Conservation (phyloP, 2,113 vertebrate species). For the Triplophysa dalaica region DNA sequence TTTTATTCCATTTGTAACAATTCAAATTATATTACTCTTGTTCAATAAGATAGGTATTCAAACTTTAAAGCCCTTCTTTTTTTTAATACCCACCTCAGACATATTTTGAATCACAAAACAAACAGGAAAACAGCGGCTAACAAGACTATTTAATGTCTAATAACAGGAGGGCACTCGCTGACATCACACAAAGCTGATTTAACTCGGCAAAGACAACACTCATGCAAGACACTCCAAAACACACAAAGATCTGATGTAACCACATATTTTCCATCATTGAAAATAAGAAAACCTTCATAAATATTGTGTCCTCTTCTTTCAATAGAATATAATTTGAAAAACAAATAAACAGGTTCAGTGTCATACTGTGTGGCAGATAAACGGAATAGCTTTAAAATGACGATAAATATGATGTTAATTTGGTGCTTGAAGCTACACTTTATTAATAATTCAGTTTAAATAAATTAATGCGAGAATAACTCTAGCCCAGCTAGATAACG, state of each 20-base stretch:
- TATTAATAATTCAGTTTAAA: slow-evolving; percentile 47
- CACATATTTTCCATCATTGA: slow-evolving; percentile 9
- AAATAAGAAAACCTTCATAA: slow-evolving; percentile 4
- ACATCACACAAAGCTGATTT: slow-evolving; percentile 57
- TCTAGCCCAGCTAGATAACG: slow-evolving; percentile 72
- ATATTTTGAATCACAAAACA: slow-evolving; percentile 56
- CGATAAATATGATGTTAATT: slow-evolving; percentile 49
- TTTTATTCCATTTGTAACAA: slow-evolving; percentile 68
- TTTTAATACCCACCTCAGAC: slow-evolving; percentile 56
- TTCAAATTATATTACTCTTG: slow-evolving; percentile 47
- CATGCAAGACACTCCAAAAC: slow-evolving; percentile 50
- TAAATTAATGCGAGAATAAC: slow-evolving; percentile 54
- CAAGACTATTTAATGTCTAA: slow-evolving; percentile 29
- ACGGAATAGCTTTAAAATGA: slow-evolving; percentile 53
- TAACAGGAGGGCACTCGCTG: slow-evolving; percentile 37
- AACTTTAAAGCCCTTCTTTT: slow-evolving; percentile 68
- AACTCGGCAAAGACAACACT: slow-evolving; percentile 57
- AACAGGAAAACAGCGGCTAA: slow-evolving; percentile 44
- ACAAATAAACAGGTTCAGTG: slow-evolving; percentile 44
- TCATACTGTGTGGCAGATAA: slow-evolving; percentile 34
- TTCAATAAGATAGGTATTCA: slow-evolving; percentile 54
- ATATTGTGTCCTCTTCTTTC: background rate
- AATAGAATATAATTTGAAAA: slow-evolving; percentile 11
- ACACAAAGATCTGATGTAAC: slow-evolving; percentile 42
- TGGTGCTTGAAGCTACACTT: slow-evolving; percentile 22